Conservation (phyloP, 53 echinoderm and acorn worm genomes). For the Holothuria leucospilota region DNA sequence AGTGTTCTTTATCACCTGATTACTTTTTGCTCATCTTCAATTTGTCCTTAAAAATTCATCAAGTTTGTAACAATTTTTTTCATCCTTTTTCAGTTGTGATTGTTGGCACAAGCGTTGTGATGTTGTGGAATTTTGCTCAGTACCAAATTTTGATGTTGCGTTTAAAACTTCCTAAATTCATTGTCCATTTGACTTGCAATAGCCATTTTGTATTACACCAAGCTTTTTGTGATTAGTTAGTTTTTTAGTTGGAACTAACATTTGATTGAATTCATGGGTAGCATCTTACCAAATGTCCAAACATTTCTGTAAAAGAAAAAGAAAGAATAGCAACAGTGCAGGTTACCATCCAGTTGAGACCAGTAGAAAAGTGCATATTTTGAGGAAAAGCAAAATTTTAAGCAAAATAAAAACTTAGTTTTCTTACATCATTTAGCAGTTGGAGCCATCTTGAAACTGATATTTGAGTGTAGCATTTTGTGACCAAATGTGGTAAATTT, state of each 20-base stretch:
- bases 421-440: too few relatives aligned
- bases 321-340: too few relatives aligned
- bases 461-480: too few relatives aligned
- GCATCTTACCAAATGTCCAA: too few relatives aligned
- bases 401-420: too few relatives aligned
- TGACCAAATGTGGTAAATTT: too few relatives aligned
- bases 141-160: constrained; percentile 47
- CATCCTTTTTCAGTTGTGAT: constrained; percentile 45
- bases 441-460: too few relatives aligned
- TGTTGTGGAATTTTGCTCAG: constrained; percentile 40
- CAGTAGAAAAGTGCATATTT: too few relatives aligned
- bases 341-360: too few relatives aligned
- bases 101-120: constrained; percentile 52
- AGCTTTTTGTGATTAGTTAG: constrained; percentile 14
- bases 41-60: constrained; percentile 13
- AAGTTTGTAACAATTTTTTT: constrained; percentile 5
- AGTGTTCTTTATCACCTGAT: constrained; percentile 37
- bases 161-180: constrained; percentile 54
- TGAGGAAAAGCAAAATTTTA: too few relatives aligned
- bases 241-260: too few relatives aligned
- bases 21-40: constrained; percentile 41
- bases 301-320: background rate
- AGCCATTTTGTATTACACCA: constrained; percentile 47
- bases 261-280: too few relatives aligned
- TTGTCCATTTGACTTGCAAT: constrained; percentile 55